Evolutionary conservation across 2,888 invertebrate species (phyloP).

Genomic region (Aspidiotus destructor): DNA sequence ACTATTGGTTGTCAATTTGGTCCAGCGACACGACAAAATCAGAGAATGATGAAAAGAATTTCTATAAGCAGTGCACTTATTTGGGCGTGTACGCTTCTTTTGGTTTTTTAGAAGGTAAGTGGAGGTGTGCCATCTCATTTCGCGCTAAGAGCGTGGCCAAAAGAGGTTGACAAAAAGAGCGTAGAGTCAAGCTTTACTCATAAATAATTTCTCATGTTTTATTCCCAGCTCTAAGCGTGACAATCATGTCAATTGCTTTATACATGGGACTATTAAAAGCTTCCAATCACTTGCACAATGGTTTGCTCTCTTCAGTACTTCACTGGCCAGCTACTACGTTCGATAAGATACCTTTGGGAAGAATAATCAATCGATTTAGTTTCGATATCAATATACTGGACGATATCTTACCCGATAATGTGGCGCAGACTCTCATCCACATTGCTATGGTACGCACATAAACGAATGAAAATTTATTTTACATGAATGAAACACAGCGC

Average conservation of each 20-base stretch:
- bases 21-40: conserved; percentile 56
- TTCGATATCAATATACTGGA: conserved; percentile 65
- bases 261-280: too few species aligned
- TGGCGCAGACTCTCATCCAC: conserved; percentile 8
- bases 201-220: too few species aligned
- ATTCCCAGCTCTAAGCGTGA: too few species aligned
- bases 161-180: too few species aligned
- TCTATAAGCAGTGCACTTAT: conserved; percentile 58
- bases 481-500: too few species aligned
- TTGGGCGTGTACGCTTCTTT: conserved; percentile 83
- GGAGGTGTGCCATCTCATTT: too few species aligned
- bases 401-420: conserved; percentile 42
- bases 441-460: too few species aligned
- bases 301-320: conserved; percentile 45
- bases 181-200: too few species aligned
- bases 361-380: conserved; percentile 42
- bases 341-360: conserved; percentile 47
- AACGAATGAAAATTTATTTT: too few species aligned
- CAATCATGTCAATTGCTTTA: too few species aligned
- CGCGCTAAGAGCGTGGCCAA: too few species aligned
- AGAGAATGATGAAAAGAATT: too few species aligned
- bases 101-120: conserved; percentile 77
- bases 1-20: conserved; percentile 76
- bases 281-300: conserved; percentile 45
- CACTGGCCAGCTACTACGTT: conserved; percentile 47